A percentile compares a stretch with the other conserved stretches of the same genome.
Evolutionary conservation across 2,888 invertebrate species (phyloP).

Genomic region (Caenorhabditis becei): DNA sequence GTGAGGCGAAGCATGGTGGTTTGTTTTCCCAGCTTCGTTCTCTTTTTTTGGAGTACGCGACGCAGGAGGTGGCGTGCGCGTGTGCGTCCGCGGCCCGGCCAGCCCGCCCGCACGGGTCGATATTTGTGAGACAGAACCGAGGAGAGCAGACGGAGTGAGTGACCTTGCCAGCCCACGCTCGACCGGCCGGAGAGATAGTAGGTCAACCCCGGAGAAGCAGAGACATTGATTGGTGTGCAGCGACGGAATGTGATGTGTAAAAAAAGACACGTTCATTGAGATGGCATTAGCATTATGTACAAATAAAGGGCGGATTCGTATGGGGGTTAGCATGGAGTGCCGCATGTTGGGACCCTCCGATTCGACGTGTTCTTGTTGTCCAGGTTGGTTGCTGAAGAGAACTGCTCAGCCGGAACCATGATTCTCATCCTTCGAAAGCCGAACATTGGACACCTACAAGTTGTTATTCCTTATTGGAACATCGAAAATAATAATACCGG

Average conservation of each 20-base stretch:
- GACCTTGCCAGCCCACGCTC: conserved; percentile 24
- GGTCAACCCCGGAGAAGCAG: background rate
- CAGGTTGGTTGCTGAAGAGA: conserved; percentile 47
- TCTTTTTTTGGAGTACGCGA: conserved; percentile 27
- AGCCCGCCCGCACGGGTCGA: conserved; percentile 3
- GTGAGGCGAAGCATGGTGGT: background rate
- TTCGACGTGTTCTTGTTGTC: conserved; percentile 52
- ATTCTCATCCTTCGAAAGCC: conserved; percentile 49
- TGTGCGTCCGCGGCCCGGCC: conserved; percentile 16
- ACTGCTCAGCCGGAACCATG: conserved; percentile 44
- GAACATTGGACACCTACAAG: conserved; percentile 49
- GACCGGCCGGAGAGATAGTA: conserved; percentile 19
- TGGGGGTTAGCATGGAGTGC: conserved; percentile 34
- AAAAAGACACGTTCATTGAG: conserved; percentile 22
- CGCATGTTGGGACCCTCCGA: conserved; percentile 50
- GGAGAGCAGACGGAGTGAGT: conserved; percentile 38
- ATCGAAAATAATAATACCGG: conserved; percentile 20
- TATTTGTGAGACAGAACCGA: background rate
- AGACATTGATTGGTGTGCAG: conserved; percentile 3
- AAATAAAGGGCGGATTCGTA: background rate
- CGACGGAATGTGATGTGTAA: background rate
- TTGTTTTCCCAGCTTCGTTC: background rate
- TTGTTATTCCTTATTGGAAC: background rate
- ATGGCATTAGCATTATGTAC: conserved; percentile 29
- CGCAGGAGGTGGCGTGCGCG: conserved; percentile 33